Conservation (phyloP, 2,113 vertebrate genomes). For the Lophius piscatorius region DNA sequence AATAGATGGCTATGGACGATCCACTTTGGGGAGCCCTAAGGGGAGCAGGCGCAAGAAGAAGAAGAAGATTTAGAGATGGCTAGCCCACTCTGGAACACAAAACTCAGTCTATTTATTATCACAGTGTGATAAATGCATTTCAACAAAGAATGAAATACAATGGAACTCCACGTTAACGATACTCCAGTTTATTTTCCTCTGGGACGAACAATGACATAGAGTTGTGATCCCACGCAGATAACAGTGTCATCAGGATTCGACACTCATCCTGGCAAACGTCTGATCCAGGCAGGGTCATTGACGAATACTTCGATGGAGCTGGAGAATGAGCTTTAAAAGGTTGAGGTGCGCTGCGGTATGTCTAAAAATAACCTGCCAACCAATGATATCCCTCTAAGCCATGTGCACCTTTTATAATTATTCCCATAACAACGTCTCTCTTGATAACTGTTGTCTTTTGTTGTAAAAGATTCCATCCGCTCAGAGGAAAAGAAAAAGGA, state of each 20-base stretch:
- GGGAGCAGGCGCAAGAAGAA: no score
- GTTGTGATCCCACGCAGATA: conserved; percentile 24
- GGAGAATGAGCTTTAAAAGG: conserved; percentile 66
- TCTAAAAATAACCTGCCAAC: conserved; percentile 73
- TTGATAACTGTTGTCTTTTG: conserved; percentile 55
- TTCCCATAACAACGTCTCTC: conserved; percentile 73
- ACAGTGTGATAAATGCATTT: background rate
- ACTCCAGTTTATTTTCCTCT: conserved; percentile 8
- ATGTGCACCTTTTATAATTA: conserved; percentile 72
- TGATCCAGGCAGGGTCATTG: conserved; percentile 41
- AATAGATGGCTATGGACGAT: no score
- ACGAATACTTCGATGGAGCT: conserved; percentile 52
- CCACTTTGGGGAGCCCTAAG: no score
- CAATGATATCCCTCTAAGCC: conserved; percentile 57
- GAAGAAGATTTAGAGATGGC: background rate
- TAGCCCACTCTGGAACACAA: no score
- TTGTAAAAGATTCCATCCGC: conserved; percentile 51
- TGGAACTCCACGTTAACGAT: background rate
- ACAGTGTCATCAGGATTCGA: conserved; percentile 55
- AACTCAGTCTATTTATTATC: no score
- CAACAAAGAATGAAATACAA: background rate
- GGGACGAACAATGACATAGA: conserved; percentile 43
- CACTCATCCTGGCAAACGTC: conserved; percentile 20
- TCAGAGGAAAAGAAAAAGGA: conserved; percentile 1
- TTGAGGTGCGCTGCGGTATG: conserved; percentile 57